Evolutionary conservation across 2,888 invertebrate species (phyloP).

Genomic region (Hemithea aestivaria): DNA sequence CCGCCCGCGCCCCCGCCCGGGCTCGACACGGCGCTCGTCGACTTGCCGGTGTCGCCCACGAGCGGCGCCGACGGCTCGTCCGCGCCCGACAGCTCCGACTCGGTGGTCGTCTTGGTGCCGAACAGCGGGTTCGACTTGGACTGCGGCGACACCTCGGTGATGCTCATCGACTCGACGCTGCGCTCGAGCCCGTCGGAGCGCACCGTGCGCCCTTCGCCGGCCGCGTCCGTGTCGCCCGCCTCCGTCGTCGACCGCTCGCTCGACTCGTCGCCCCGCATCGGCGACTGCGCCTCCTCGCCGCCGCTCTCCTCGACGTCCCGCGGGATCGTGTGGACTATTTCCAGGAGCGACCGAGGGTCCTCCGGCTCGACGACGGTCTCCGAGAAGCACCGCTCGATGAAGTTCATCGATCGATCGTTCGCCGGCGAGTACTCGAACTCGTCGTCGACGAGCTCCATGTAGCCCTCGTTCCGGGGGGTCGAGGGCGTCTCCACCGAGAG

Average conservation of each 20-base stretch:
- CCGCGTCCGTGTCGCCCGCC: conserved; percentile 25
- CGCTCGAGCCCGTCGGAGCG: conserved; percentile 32
- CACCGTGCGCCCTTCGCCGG: conserved; percentile 22
- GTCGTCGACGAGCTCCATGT: conserved; percentile 70
- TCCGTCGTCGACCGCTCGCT: conserved; percentile 37
- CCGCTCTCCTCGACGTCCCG: conserved; percentile 21
- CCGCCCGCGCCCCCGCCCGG: conserved; percentile 37
- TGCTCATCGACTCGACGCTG: conserved; percentile 46
- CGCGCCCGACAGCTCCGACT: conserved; percentile 35
- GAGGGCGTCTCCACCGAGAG: conserved; percentile 80
- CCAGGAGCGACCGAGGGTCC: conserved; percentile 25
- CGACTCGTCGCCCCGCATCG: conserved; percentile 31
- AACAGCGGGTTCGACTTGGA: conserved; percentile 30
- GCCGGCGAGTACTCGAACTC: conserved; percentile 61
- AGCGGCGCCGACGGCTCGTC: conserved; percentile 54
- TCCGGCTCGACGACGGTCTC: conserved; percentile 58
- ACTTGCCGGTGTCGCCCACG: conserved; percentile 42
- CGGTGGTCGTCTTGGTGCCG: conserved; percentile 29
- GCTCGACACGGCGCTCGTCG: conserved; percentile 24
- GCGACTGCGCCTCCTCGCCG: conserved; percentile 9
- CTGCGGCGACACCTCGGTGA: conserved; percentile 54
- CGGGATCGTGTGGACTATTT: conserved; percentile 28
- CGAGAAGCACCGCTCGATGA: conserved; percentile 72
- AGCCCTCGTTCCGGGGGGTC: conserved; percentile 57
- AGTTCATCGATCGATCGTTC: conserved; percentile 76